These are phyloP conservation scores for Momotus momota DNA, from an alignment of 2,797 vertebrate genomes.

Conservation along the genomic window DNA sequence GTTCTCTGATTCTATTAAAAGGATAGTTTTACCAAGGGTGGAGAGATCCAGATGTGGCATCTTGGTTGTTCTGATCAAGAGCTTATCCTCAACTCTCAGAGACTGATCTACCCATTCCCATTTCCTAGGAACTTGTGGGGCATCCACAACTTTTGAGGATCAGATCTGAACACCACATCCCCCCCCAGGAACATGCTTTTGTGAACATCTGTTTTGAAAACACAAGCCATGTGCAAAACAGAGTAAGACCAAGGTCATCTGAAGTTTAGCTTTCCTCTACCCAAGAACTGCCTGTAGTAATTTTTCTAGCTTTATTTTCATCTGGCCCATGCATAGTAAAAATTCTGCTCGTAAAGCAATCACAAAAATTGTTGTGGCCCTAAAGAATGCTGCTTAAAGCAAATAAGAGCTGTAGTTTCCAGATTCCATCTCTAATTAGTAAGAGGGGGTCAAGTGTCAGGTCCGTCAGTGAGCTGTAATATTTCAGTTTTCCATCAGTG, in stretches of 20 bases:
- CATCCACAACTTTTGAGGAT: background rate
- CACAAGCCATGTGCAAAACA: conserved; percentile 42
- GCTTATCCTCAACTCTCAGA: background rate
- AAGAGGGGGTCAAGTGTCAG: conserved; percentile 58
- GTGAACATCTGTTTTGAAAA: conserved; percentile 64
- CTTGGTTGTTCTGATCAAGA: background rate
- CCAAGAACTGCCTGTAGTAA: background rate
- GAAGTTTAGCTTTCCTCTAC: conserved; percentile 55
- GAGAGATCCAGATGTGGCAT: background rate
- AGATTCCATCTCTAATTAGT: conserved; percentile 64
- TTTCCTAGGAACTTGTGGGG: background rate
- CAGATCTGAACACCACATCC: background rate
- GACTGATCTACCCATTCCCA: background rate
- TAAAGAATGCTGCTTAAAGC: conserved; percentile 59
- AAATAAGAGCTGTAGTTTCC: conserved; percentile 43
- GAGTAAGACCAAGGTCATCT: conserved; percentile 43
- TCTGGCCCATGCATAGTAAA: conserved; percentile 33
- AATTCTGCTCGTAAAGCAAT: conserved; percentile 32
- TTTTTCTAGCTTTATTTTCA: conserved; percentile 43
- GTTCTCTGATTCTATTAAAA: background rate
- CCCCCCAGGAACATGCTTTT: conserved; percentile 5
- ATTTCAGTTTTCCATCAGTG: conserved; percentile 53
- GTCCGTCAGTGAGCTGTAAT: conserved; percentile 41
- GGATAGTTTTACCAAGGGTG: background rate
- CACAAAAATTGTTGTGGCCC: conserved; percentile 15